These are phyloP conservation scores for Rallus crepitans DNA, from an alignment of 2,797 vertebrate genomes.

Conservation along the genomic window DNA sequence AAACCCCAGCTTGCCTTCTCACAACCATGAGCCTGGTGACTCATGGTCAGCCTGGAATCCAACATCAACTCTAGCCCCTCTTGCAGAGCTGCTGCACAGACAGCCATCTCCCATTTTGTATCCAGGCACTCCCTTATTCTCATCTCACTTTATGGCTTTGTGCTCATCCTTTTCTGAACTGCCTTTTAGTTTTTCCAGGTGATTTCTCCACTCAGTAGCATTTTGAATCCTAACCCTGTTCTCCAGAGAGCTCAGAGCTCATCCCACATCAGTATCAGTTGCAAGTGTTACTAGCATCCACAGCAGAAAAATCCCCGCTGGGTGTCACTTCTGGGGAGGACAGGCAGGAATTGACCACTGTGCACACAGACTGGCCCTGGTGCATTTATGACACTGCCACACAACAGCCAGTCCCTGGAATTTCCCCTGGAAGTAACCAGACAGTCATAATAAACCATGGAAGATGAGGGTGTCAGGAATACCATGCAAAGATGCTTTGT, in stretches of 20 bases:
- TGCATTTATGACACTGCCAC: fast-evolving
- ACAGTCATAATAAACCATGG: neutral
- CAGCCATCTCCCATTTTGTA: neutral
- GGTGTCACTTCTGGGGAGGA: neutral
- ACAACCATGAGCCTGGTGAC: neutral
- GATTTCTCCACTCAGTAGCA: neutral
- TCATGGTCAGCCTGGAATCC: neutral
- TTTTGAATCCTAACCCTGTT: neutral
- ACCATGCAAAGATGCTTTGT: neutral
- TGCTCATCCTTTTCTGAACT: neutral
- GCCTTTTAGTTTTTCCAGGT: neutral
- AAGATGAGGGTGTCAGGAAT: neutral
- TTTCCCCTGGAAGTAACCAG: neutral
- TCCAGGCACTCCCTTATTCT: neutral
- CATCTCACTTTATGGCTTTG: neutral
- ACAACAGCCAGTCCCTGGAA: neutral
- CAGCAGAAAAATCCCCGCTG: neutral
- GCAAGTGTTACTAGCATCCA: neutral
- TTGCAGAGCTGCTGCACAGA: neutral
- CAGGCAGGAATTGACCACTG: neutral
- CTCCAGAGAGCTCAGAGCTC: neutral
- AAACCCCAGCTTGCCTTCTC: conserved; percentile 9
- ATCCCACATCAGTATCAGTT: neutral
- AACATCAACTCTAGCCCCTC: neutral
- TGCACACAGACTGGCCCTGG: neutral